Base-by-base conservation (phyloP, 2,888 invertebrate species). In the Pseudolycoriella hygida region DNA sequence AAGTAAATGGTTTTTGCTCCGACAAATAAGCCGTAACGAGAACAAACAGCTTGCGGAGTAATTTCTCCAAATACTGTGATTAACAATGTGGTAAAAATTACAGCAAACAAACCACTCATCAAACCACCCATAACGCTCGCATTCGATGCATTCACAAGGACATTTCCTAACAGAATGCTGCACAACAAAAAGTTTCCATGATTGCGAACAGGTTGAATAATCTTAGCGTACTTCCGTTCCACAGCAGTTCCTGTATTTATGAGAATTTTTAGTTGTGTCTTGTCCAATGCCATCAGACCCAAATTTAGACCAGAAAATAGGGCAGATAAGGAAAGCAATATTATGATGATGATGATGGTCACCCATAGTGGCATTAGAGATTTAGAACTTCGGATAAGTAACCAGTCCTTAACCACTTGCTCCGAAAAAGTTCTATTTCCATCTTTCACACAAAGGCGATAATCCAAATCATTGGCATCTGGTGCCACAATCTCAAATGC, bases 41-140 rank as follows among this genome's bases (percentile, higher is more conserved):
- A 93, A 58, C 96, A 97, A 43, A 96, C 77, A 11, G 96, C 65
- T 62, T 87, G 85, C 1, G 98, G 97, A 20, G 93, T 84, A 49
- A 98, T 98, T 74, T 98, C 98, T 49, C 98, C 98, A 61, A 96
- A 79, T 54, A 97, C 68, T 43, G 98, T 97, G 58, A 99, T 99
- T 18, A 87, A 78, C 50, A 93, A 60, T 2, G 96, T 96, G 6
- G 96, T 90, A 55, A 78, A 81, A 53, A 93, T 77, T 40, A 96
- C 81, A 25, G 96, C 94, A 44, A 92, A 76, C 48, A 90, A 57
- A 37, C 93, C 94, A 2, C 90, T 88, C 1, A 93, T 93, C 54
- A 98, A 65, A 56, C 89, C 87, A 62, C 98, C 98, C 65, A 98
- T 67, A 19, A 98, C 66, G 59, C 98, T 93, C 2, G 98, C 96